phyloP scores from a whole-genome alignment of 2,888 invertebrate genomes.

The Hypena proboscidalis region DNA sequence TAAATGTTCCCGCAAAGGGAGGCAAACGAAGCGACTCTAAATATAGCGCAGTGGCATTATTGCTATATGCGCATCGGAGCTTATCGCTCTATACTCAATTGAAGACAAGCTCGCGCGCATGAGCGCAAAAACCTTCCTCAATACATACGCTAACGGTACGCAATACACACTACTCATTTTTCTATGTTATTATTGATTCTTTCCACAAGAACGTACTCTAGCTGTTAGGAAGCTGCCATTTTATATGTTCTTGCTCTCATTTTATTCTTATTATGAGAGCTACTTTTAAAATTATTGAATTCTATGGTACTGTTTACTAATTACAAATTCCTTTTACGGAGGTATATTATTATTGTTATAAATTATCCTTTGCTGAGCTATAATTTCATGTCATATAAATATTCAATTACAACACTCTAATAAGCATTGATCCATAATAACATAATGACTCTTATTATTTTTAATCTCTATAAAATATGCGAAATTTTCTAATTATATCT shows the following conservation, averaged over 20 bases:
- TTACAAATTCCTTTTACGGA: too few relatives aligned
- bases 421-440: too few relatives aligned
- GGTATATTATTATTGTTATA: too few relatives aligned
- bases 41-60: slow-evolving; percentile 69
- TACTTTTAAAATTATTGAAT: too few relatives aligned
- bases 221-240: neutral
- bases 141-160: slow-evolving; percentile 64
- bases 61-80: slow-evolving; percentile 72
- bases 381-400: too few relatives aligned
- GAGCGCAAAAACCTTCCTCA: slow-evolving; percentile 70
- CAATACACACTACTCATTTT: slow-evolving; percentile 60
- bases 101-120: slow-evolving; percentile 62
- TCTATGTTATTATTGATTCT: slow-evolving; percentile 51
- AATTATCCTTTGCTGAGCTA: too few relatives aligned
- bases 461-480: too few relatives aligned
- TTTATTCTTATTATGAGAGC: too few relatives aligned
- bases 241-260: slow-evolving; percentile 3
- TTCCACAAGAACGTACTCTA: slow-evolving; percentile 26
- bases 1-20: slow-evolving; percentile 50
- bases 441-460: too few relatives aligned
- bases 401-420: too few relatives aligned
- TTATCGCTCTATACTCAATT: slow-evolving; percentile 74
- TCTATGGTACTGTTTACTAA: too few relatives aligned
- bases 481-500: slow-evolving; percentile 22
- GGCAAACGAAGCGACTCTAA: slow-evolving; percentile 70